A percentile compares a stretch with the other conserved stretches of the same genome.
These are phyloP conservation scores for Xenentodon cancila DNA, from an alignment of 2,797 vertebrate species.

Conservation along the genomic window DNA sequence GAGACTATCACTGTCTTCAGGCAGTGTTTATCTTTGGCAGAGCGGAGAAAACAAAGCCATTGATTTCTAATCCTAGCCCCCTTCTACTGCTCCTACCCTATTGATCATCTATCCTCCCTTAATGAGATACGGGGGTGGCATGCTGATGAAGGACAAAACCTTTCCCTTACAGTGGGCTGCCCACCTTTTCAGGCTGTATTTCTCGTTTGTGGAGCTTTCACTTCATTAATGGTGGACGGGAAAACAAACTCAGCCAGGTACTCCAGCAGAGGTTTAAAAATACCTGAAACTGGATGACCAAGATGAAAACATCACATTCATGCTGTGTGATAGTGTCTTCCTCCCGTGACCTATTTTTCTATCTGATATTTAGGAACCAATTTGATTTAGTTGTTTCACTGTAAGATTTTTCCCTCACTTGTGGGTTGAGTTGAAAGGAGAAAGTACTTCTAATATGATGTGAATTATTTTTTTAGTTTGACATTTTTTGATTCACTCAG, in stretches of 20 bases:
- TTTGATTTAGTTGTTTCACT: too few species aligned
- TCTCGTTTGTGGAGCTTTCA: conserved; percentile 24
- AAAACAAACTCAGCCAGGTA: conserved; percentile 38
- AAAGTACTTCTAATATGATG: too few species aligned
- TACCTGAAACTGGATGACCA: conserved; percentile 48
- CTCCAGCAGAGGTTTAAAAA: conserved; percentile 42
- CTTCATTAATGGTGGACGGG: conserved; percentile 15
- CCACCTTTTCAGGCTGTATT: conserved; percentile 42
- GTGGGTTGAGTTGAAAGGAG: too few species aligned
- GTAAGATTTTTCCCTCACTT: too few species aligned
- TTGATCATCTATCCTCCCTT: conserved; percentile 77
- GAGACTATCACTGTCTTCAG: conserved; percentile 74
- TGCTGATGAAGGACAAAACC: conserved; percentile 75
- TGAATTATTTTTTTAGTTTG: too few species aligned
- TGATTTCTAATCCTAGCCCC: conserved; percentile 82
- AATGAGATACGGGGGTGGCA: conserved; percentile 71
- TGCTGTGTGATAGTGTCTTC: too few species aligned
- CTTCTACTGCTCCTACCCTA: conserved; percentile 69
- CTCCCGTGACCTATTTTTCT: too few species aligned
- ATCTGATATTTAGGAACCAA: too few species aligned
- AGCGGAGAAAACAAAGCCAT: conserved; percentile 79
- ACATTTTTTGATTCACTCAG: too few species aligned
- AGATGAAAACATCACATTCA: conserved; percentile 32
- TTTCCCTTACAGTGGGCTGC: conserved; percentile 39
- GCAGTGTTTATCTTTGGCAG: conserved; percentile 75